Conservation (phyloP, 2,888 invertebrate species). For the Iphiclides podalirius region DNA sequence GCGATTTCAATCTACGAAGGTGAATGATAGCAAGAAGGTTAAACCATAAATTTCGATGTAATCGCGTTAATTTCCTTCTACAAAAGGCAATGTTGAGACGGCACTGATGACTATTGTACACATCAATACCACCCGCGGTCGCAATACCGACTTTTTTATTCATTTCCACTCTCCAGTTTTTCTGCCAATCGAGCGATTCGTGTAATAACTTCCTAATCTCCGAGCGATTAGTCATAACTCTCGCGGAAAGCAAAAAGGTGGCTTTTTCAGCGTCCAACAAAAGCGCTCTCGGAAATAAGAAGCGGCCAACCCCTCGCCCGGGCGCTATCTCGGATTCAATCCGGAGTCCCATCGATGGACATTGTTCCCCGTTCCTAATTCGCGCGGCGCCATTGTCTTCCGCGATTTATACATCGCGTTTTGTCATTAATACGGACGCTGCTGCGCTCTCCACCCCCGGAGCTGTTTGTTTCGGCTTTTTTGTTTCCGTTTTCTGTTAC, state of each 20-base stretch:
- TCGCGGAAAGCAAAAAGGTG: background rate
- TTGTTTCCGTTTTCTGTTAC: conserved; percentile 54
- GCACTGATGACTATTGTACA: too few relatives aligned
- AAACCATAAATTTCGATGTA: too few relatives aligned
- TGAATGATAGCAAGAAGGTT: too few relatives aligned
- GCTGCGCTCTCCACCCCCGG: conserved; percentile 30
- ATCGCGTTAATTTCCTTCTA: too few relatives aligned
- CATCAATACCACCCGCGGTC: too few relatives aligned
- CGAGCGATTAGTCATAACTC: background rate
- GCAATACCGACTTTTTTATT: too few relatives aligned
- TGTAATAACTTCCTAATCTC: background rate
- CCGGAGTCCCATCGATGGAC: conserved; percentile 69
- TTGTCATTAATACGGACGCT: conserved; percentile 71
- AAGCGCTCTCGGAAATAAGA: conserved; percentile 48
- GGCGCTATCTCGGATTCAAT: conserved; percentile 74
- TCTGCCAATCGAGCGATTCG: too few relatives aligned
- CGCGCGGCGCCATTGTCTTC: conserved; percentile 62
- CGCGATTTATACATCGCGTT: conserved; percentile 70
- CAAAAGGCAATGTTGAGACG: too few relatives aligned
- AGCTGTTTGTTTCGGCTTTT: background rate
- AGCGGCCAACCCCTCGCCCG: conserved; percentile 50
- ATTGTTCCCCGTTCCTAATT: conserved; percentile 55
- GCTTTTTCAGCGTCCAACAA: conserved; percentile 15
- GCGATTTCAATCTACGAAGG: too few relatives aligned
- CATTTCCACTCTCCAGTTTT: too few relatives aligned